Base-by-base conservation (phyloP, 2,797 vertebrate species). In the Sphaeramia orbicularis region DNA sequence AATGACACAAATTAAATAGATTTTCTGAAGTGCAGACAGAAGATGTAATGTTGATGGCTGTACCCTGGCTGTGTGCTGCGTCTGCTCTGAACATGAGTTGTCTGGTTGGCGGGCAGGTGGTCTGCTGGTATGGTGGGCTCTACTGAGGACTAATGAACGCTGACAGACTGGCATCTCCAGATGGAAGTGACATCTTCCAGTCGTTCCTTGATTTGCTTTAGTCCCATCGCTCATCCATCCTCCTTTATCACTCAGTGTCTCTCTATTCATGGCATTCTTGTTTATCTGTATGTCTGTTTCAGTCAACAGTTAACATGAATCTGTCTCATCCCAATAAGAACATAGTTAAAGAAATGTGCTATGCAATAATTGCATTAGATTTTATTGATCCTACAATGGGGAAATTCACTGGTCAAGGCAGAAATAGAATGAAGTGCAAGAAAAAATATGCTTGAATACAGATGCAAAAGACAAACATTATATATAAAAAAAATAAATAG, bases 161-260 rank as follows among this genome's bases (percentile, higher is more conserved):
- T 71, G 71, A 84, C 84, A 85, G 83, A 47, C 77, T 70, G 85
- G 50, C 74, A 69, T 53, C 57, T 78, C 83, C 86, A 87, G 85
- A 88, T 88, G 86, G 85, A 85, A 69, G 59, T 65, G 71, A 77
- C 48, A 54, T 83, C 66, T 47, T 65, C 71, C 60, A 75, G 67
- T 38, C 60, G 45, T 59, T 13, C 15, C 57, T 57, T 64, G 21
- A 70, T 78, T 60, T 69, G 47, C 62, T 35, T 55, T 49, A 10
- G 15, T 50, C 30, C 61, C 68, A 6, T 10, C 54, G 56, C 13
- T 70, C 44, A 51, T 72, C 59, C 19, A 35, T 79, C 52, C 45
- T 65, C 35, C 27, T 67, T 41, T 65, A 32, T 58, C 55, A 4
- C 14, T 7, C 48, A 3, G n/a, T 12, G 5, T 35, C 37, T 48